Evolutionary conservation across 2,113 vertebrate genomes (phyloP).

Genomic region (Propithecus coquereli): DNA sequence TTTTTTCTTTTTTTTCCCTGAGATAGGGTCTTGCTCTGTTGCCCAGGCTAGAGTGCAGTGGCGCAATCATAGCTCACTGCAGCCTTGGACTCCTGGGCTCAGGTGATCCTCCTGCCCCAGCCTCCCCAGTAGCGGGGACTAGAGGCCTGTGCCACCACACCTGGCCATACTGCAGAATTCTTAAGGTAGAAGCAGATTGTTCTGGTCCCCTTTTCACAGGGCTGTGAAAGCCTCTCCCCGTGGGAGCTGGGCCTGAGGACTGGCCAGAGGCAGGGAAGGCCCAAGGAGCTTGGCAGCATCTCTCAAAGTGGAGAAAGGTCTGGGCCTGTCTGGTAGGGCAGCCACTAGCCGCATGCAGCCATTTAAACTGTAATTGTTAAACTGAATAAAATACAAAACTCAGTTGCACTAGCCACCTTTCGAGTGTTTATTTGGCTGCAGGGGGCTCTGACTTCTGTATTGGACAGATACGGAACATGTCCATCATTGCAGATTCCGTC

Average conservation of each 20-base stretch:
- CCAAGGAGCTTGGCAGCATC: fast-evolving
- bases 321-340: neutral
- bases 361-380: neutral
- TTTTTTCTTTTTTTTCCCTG: neutral
- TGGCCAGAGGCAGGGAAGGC: neutral
- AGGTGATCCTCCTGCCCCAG: too few relatives aligned
- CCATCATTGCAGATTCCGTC: neutral
- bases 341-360: neutral
- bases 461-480: neutral
- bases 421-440: neutral
- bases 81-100: too few relatives aligned
- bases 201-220: neutral
- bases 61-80: too few relatives aligned
- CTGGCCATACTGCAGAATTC: neutral
- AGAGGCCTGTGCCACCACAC: too few relatives aligned
- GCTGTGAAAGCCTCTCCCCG: neutral
- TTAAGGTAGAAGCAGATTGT: neutral
- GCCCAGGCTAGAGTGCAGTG: too few relatives aligned
- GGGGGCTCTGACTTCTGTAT: neutral
- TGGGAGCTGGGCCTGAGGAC: neutral
- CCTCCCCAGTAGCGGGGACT: too few relatives aligned
- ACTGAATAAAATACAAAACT: neutral
- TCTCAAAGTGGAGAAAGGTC: neutral
- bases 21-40: too few relatives aligned
- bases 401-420: neutral